Evolutionary conservation across 2,888 invertebrate species (phyloP), one percentile per base, ranked within the genome.

Genomic region (Epinotia nisella): DNA sequence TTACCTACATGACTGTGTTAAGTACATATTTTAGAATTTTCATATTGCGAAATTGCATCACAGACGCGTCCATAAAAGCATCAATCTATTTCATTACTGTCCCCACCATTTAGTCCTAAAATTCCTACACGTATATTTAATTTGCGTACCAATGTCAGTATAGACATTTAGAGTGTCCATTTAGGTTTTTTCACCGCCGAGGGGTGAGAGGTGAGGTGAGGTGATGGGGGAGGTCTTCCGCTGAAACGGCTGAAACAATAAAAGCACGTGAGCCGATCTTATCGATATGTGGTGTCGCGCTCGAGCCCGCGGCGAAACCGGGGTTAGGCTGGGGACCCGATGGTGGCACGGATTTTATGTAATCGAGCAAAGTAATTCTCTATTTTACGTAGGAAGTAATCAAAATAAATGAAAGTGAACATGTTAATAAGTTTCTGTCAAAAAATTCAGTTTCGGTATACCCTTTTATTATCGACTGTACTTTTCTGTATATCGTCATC

Each of bases 201-300:
- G 74, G 70, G 68, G 78, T 77, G 72, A 76, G 70, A 76, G 72
- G 70, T 75, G 55, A 70, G 71, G 79, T 51, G 78, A 74, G 81
- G 69, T 73, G 64, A 69, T 75, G 39, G 29, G 59, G 61, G 51
- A 61, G 70, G 69, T 55, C 68, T 74, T 71, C 70, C 74, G 70
- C 74, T 76, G 78, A 77, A 82, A 80, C 80, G 81, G 78, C 78
- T 82, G 80, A 82, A 86, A 90, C 90, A 89, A 90, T 90, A 88
- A 90, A 90, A 90, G 80, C 86, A 85, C 79, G 82, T 82, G 81
- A 81, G 80, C 77, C 81, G 85, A 85, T 89, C 89, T 91, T 90
- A 89, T 91, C 89, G 91, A 91, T 88, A 90, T 90, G 85, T 85
- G 87, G 83, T 91, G 91, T 90, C 82, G 84, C 81, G 78, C 78